phyloP scores from a whole-genome alignment of 2,113 vertebrate species.

The Zeus faber region DNA sequence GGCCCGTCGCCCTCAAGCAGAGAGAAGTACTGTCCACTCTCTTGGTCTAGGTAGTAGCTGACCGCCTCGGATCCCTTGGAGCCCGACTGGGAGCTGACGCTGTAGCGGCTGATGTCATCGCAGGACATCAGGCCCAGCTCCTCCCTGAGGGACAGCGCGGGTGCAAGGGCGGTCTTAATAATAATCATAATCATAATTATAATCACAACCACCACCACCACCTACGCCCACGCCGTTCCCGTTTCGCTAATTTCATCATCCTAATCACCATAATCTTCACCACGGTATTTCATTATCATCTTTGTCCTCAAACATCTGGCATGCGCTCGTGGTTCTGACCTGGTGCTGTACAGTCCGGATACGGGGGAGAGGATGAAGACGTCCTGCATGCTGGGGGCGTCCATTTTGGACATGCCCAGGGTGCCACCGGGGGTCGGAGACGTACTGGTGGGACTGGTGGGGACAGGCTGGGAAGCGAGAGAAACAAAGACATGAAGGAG shows the following conservation, averaged over 20 bases:
- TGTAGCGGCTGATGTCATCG: constrained; percentile 83
- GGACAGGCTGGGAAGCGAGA: constrained; percentile 72
- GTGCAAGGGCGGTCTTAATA: not conserved
- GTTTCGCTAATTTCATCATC: constrained; percentile 11
- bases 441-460: constrained; percentile 80
- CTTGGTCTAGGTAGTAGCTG: constrained; percentile 83
- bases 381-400: constrained; percentile 81
- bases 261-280: not conserved
- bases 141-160: constrained; percentile 65
- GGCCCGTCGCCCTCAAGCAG: constrained; percentile 75
- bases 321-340: constrained; percentile 64
- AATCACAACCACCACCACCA: constrained; percentile 2
- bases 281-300: too few species aligned
- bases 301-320: constrained; percentile 17
- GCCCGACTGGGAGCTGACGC: constrained; percentile 73
- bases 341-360: constrained; percentile 83
- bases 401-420: constrained; percentile 83
- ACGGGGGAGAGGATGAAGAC: constrained; percentile 87
- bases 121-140: constrained; percentile 85
- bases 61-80: constrained; percentile 83
- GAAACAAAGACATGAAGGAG: constrained; percentile 14
- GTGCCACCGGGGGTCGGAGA: constrained; percentile 83
- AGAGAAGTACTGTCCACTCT: constrained; percentile 83
- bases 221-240: constrained; percentile 4
- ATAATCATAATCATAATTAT: constrained; percentile 20